phyloP scores from a whole-genome alignment of 2,113 vertebrate species.

The Odocoileus virginianus region DNA sequence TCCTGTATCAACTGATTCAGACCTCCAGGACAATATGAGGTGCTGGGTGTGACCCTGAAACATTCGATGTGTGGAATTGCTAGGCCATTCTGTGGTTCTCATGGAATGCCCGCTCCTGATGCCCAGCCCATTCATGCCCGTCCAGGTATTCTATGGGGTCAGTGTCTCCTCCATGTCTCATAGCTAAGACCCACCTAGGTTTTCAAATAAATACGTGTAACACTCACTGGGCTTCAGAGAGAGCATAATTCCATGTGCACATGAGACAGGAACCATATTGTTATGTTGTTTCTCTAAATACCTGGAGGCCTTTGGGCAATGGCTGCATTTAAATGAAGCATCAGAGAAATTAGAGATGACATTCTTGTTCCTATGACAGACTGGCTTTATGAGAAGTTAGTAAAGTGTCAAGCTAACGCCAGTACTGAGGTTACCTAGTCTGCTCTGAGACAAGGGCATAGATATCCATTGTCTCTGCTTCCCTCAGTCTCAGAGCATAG shows the following conservation, averaged over 20 bases:
- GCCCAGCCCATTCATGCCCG: neutral
- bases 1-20: neutral
- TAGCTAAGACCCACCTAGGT: neutral
- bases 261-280: neutral
- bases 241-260: neutral
- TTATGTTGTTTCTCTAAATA: neutral
- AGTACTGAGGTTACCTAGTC: neutral
- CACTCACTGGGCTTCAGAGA: neutral
- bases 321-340: neutral
- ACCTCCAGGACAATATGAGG: neutral
- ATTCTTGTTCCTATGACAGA: neutral
- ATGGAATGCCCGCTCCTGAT: neutral
- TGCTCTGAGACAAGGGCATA: neutral
- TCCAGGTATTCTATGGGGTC: neutral
- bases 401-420: neutral
- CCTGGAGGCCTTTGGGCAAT: conserved; percentile 27
- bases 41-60: no score
- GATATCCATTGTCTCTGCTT: neutral
- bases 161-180: neutral
- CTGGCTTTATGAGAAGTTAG: neutral
- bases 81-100: neutral
- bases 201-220: neutral
- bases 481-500: neutral
- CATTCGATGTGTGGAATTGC: neutral
- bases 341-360: neutral